phyloP scores from a whole-genome alignment of 2,797 vertebrate species.

The Thalassophryne amazonica region DNA sequence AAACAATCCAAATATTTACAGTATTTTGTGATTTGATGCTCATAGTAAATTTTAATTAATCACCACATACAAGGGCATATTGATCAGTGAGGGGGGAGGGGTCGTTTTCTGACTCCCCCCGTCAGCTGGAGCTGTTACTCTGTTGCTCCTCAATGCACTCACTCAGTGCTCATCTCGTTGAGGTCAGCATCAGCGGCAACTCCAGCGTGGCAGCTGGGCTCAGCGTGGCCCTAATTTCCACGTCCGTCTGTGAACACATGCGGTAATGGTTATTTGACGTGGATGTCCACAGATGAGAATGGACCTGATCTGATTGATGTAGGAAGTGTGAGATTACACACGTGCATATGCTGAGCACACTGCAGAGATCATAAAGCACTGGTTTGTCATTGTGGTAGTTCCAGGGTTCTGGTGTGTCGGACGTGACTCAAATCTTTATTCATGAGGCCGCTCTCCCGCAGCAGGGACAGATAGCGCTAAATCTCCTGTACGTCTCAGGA shows the following conservation, averaged over 20 bases:
- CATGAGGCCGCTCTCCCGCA: conserved; percentile 69
- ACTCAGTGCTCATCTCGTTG: too few species aligned
- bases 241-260: neutral
- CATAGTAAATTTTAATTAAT: too few species aligned
- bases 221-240: too few species aligned
- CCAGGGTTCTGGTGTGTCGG: conserved; percentile 58
- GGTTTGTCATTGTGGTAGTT: conserved; percentile 73
- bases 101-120: too few species aligned
- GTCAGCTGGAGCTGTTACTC: too few species aligned
- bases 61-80: too few species aligned
- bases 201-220: too few species aligned
- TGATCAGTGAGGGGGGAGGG: too few species aligned
- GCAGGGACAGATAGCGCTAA: conserved; percentile 68
- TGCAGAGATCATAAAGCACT: conserved; percentile 72
- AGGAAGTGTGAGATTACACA: conserved; percentile 50
- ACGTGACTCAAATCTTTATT: conserved; percentile 77
- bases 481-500: conserved; percentile 68
- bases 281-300: conserved; percentile 31
- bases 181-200: too few species aligned
- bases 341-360: conserved; percentile 62
- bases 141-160: too few species aligned
- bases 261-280: conserved; percentile 4
- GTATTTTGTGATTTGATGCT: too few species aligned
- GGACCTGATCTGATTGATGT: conserved; percentile 51
- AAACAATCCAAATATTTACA: too few species aligned